A percentile compares a stretch with the other conserved stretches of the same genome.
phyloP scores from a whole-genome alignment of 2,113 vertebrate genomes.

The Butorides virescens region DNA sequence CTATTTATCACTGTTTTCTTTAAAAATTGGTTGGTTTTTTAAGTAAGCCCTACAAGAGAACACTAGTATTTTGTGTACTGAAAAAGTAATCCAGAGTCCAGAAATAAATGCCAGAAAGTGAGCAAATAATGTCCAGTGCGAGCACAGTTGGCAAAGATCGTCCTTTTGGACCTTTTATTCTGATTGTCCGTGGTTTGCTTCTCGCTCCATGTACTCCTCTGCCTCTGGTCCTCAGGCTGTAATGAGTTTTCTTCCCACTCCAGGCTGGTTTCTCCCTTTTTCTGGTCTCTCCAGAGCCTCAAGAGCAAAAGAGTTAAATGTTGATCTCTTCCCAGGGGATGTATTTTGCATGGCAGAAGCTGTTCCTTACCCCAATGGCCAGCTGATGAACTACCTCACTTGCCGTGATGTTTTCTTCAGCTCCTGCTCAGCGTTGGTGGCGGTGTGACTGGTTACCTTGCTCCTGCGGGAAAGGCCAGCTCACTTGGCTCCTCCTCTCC shows the following conservation, averaged over 20 bases:
- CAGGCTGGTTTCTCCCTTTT: neutral
- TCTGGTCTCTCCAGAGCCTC: neutral
- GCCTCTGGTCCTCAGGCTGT: neutral
- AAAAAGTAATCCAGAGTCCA: neutral
- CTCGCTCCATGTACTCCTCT: neutral
- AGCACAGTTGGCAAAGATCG: neutral
- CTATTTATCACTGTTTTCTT: neutral
- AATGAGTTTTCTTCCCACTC: neutral
- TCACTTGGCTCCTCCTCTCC: neutral
- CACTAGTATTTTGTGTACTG: neutral
- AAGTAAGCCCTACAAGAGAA: neutral
- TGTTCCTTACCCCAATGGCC: neutral
- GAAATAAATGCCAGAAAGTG: neutral
- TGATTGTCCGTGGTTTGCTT: neutral
- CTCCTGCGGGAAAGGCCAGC: neutral
- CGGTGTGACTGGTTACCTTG: neutral
- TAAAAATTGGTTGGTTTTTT: neutral
- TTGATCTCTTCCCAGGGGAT: neutral
- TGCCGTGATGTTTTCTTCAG: neutral
- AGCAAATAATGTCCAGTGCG: neutral
- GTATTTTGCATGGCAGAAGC: neutral
- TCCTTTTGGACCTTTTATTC: neutral
- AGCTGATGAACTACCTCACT: neutral
- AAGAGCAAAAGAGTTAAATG: neutral
- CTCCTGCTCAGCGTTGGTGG: fast-evolving